Percentiles rank a stretch among this genome's conserved stretches.
Evolutionary conservation across 2,888 invertebrate species (phyloP).

Genomic region (Coleophora deauratella): DNA sequence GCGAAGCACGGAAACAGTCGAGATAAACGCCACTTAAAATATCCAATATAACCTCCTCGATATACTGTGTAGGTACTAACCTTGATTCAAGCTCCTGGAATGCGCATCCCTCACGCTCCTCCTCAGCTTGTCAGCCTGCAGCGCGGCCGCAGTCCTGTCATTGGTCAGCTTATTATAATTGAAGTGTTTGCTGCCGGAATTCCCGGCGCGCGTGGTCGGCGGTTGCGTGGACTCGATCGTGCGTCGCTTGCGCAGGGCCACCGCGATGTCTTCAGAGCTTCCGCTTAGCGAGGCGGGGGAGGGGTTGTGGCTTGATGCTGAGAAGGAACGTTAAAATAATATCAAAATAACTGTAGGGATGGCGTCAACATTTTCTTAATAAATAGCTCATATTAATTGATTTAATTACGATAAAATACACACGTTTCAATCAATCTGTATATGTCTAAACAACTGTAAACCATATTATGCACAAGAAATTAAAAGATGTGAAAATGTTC

Average conservation of each 20-base stretch:
- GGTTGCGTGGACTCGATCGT: slow-evolving; percentile 64
- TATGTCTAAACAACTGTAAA: no score
- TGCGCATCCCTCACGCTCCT: slow-evolving; percentile 37
- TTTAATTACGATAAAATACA: no score
- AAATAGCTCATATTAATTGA: no score
- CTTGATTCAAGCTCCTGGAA: slow-evolving; percentile 51
- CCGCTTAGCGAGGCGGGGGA: slow-evolving; percentile 22
- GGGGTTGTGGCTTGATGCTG: slow-evolving; percentile 13
- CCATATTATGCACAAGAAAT: no score
- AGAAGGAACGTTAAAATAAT: neutral
- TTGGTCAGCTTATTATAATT: slow-evolving; percentile 88
- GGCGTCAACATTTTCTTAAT: no score
- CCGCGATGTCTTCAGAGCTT: slow-evolving; percentile 38
- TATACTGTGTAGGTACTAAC: no score
- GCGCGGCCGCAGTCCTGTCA: slow-evolving; percentile 58
- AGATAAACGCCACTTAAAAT: no score
- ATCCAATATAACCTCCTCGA: no score
- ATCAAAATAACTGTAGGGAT: no score
- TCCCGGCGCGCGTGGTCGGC: slow-evolving; percentile 45
- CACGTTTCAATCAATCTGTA: no score
- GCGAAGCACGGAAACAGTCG: no score
- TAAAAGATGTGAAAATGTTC: no score
- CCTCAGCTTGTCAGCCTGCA: slow-evolving; percentile 17
- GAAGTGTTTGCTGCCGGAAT: slow-evolving; percentile 78
- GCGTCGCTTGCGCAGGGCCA: slow-evolving; percentile 50